phyloP scores from a whole-genome alignment of 2,797 vertebrate genomes.

The Xerus rutilus region DNA sequence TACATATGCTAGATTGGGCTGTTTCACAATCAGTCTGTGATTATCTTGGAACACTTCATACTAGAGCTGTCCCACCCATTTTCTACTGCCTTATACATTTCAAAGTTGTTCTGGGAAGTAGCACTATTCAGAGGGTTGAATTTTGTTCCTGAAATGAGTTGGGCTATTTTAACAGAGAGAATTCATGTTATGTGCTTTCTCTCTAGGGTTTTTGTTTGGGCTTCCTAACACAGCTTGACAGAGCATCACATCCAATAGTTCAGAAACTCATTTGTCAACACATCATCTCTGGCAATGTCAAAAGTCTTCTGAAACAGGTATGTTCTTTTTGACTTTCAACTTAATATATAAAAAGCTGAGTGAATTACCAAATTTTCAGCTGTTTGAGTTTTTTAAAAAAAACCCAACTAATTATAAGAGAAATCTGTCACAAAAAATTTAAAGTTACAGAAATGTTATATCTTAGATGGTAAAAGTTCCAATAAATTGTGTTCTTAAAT shows the following conservation, averaged over 20 bases:
- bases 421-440: not conserved
- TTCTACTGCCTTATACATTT: not conserved
- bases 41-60: not conserved
- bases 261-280: constrained; percentile 95
- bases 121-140: not conserved
- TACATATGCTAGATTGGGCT: not conserved
- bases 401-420: not conserved
- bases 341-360: not conserved
- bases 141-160: not conserved
- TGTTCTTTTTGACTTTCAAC: constrained; percentile 50
- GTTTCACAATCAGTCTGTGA: not conserved
- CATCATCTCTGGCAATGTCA: constrained; percentile 93
- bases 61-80: not conserved
- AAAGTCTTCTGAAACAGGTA: constrained; percentile 95
- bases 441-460: not conserved
- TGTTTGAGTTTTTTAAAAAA: not conserved
- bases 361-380: constrained; percentile 2
- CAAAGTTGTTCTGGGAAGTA: constrained; percentile 49
- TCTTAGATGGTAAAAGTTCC: not conserved
- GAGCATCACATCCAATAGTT: constrained; percentile 94
- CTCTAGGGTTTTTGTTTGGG: constrained; percentile 97
- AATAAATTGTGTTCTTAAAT: constrained; percentile 26
- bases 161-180: not conserved
- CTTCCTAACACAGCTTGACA: constrained; percentile 97
- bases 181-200: constrained; percentile 62